Evolutionary conservation across 2,888 invertebrate species (phyloP), one percentile per base, ranked within the genome.

Genomic region (Cremastinae sp.): DNA sequence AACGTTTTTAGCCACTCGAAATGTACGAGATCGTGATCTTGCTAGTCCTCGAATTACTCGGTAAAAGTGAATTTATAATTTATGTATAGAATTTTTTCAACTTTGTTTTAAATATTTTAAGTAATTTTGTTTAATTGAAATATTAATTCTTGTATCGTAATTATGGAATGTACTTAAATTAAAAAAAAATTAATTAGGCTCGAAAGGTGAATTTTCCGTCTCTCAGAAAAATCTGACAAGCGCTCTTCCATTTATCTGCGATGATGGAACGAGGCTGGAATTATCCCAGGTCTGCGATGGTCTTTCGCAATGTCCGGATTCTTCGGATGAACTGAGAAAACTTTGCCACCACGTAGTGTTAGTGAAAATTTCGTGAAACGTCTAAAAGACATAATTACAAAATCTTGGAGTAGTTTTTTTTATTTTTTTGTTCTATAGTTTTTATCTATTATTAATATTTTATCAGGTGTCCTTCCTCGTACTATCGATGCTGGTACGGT

Each of bases 311-410:
- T 94, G 94, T 83, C 87, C 90, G 0, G 94, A 94, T 88, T 90
- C 90, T 10, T 93, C 93, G 10, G 94, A 94, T 87, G 94, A 94
- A 88, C 90, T 91, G 8, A 71, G 61, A 43, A 83, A 82, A 65
- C 70, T 86, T 9, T 86, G 86, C 47, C 82, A 81, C 70, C 85
- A 82, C 39, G 51, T 85, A 5, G 68, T 82, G 86, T 86, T 76
- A 80, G 83, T 75, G 47, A 65, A 28, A n/a, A 28, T 1, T 35
- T 5, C 7, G 7, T n/a, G n/a, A n/a, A 20, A 20, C n/a, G 1
- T 0, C 10, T 20, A 28, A 7, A 49, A 49, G n/a, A 10, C 2
- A 20, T 37, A n/a, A 1, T 12, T 12, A 43, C 12, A 4, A 12
- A 62, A 18, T 14, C 5, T 39, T 8, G 12, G 16, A 5, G n/a